Evolutionary conservation across 2,113 vertebrate species (phyloP).

Genomic region (Electrona antarctica): DNA sequence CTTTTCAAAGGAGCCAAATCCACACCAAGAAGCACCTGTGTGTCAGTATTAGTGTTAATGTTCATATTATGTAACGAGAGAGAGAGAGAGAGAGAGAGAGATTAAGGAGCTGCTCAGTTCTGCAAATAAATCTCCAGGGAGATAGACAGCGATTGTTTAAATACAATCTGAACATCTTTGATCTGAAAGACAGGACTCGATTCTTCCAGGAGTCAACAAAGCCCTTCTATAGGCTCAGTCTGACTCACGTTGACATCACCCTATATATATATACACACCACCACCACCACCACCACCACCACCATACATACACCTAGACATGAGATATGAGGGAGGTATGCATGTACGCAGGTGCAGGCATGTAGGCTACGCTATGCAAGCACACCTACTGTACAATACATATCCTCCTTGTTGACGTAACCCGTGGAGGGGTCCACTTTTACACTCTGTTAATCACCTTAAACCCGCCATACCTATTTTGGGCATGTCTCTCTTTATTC

Average conservation of each 20-base stretch:
- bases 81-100: not conserved
- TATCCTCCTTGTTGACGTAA: not conserved
- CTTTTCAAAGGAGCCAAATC: no score
- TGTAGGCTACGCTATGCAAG: not conserved
- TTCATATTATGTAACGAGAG: no score
- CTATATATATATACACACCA: not conserved
- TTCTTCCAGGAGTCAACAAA: not conserved
- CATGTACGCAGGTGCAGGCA: not conserved
- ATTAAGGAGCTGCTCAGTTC: not conserved
- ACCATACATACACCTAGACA: not conserved
- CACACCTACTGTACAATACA: conserved; percentile 8
- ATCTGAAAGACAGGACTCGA: not conserved
- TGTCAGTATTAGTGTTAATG: no score
- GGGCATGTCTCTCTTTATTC: no score
- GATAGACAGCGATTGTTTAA: no score
- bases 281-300: not conserved
- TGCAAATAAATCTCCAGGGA: not conserved
- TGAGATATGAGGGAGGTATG: conserved; percentile 11
- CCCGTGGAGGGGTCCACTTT: no score
- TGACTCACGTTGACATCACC: not conserved
- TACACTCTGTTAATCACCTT: no score
- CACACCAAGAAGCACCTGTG: no score
- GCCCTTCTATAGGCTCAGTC: not conserved
- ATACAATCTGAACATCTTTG: not conserved
- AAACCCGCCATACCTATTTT: no score